Evolutionary conservation across 2,113 vertebrate species (phyloP).

Genomic region (Datnioides undecimradiatus): DNA sequence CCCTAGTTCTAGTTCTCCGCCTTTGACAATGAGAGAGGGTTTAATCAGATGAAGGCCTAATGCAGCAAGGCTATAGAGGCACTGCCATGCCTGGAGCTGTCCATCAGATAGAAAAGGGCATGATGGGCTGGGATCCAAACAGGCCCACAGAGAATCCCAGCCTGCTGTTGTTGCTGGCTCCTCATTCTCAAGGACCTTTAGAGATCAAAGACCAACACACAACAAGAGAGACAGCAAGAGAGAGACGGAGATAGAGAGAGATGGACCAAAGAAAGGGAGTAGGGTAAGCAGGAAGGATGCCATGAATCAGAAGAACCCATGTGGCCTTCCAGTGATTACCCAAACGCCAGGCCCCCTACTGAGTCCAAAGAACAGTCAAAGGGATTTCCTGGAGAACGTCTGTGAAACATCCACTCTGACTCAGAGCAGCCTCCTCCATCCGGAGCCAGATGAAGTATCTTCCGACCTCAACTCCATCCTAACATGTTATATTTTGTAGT

Average conservation of each 20-base stretch:
- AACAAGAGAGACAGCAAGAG: conserved; percentile 77
- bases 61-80: conserved; percentile 67
- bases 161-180: conserved; percentile 82
- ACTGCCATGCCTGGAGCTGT: conserved; percentile 80
- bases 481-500: conserved; percentile 73
- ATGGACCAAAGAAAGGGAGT: conserved; percentile 71
- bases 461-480: conserved; percentile 68
- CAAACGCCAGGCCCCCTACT: conserved; percentile 74
- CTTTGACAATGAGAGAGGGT: conserved; percentile 73
- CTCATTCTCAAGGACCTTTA: conserved; percentile 86
- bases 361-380: conserved; percentile 78
- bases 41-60: conserved; percentile 77
- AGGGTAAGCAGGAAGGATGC: conserved; percentile 75
- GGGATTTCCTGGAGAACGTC: conserved; percentile 78
- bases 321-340: conserved; percentile 81
- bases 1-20: conserved; percentile 60
- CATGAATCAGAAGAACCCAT: conserved; percentile 78
- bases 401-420: conserved; percentile 72
- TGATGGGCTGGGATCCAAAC: conserved; percentile 83
- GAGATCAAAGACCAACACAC: conserved; percentile 85
- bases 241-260: conserved; percentile 68
- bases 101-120: conserved; percentile 82
- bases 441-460: conserved; percentile 73
- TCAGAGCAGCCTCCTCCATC: conserved; percentile 66
- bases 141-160: conserved; percentile 80